Evolutionary conservation across 2,797 vertebrate genomes (phyloP).

Genomic region (Argyrosomus regius): DNA sequence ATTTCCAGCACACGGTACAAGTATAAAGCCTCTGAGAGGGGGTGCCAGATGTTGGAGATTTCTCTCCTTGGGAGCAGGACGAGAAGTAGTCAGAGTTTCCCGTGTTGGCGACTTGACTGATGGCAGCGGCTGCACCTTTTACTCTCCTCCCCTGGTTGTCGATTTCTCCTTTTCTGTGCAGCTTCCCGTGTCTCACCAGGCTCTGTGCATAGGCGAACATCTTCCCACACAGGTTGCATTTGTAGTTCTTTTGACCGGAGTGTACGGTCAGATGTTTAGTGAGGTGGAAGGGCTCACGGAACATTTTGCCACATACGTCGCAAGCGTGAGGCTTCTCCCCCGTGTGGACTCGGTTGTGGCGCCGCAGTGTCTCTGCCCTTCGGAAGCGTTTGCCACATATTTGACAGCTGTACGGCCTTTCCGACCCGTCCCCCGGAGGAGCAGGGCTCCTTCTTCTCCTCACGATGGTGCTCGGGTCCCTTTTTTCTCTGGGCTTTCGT

Average conservation of each 20-base stretch:
- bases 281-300: conserved; percentile 95
- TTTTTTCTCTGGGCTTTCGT: conserved; percentile 84
- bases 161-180: conserved; percentile 88
- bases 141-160: conserved; percentile 78
- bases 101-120: conserved; percentile 72
- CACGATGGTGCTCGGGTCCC: conserved; percentile 71
- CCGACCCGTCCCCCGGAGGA: conserved; percentile 80
- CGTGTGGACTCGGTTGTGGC: conserved; percentile 94
- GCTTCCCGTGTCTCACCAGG: conserved; percentile 92
- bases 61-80: conserved; percentile 84
- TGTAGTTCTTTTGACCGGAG: conserved; percentile 94
- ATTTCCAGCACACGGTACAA: conserved; percentile 93
- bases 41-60: conserved; percentile 83
- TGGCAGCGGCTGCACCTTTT: conserved; percentile 74
- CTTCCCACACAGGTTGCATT: conserved; percentile 94
- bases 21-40: conserved; percentile 88
- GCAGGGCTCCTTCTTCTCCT: conserved; percentile 81
- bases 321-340: conserved; percentile 95
- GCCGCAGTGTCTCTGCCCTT: conserved; percentile 91
- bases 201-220: conserved; percentile 96
- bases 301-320: conserved; percentile 93
- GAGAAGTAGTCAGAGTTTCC: conserved; percentile 83
- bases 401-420: conserved; percentile 86
- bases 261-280: conserved; percentile 96
- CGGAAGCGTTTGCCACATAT: conserved; percentile 92